phyloP scores from a whole-genome alignment of 2,888 invertebrate genomes.

The Pammene aurita region DNA sequence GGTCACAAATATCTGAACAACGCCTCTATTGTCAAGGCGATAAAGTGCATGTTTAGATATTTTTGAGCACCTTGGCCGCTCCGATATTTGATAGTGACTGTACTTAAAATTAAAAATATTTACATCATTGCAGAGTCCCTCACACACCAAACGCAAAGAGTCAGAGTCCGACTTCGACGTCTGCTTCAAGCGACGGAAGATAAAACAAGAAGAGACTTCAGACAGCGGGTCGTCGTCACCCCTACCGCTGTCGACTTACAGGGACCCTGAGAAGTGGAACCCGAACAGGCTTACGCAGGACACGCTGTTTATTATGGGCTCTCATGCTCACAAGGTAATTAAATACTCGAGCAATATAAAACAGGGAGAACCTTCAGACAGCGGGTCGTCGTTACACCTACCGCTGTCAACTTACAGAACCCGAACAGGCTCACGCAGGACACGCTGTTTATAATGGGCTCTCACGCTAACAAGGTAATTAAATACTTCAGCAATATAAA shows the following conservation, averaged over 20 bases:
- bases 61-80: too few species aligned
- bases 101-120: neutral
- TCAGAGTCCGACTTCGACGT: conserved; percentile 86
- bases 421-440: too few species aligned
- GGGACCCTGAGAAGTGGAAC: conserved; percentile 88
- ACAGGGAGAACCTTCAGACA: conserved; percentile 43
- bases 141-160: conserved; percentile 85
- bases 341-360: neutral
- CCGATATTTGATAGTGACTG: neutral
- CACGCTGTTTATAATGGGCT: too few species aligned
- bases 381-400: too few species aligned
- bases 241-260: conserved; percentile 74
- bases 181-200: conserved; percentile 70
- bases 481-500: too few species aligned
- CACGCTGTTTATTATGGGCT: conserved; percentile 92
- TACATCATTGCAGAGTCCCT: conserved; percentile 74
- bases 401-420: too few species aligned
- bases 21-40: neutral
- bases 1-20: neutral
- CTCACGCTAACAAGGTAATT: too few species aligned
- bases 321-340: conserved; percentile 86
- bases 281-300: conserved; percentile 87
- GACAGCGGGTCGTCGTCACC: conserved; percentile 71
- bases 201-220: conserved; percentile 67
- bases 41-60: neutral